Conservation (phyloP, 2,113 vertebrate genomes). For the Thermophis baileyi region DNA sequence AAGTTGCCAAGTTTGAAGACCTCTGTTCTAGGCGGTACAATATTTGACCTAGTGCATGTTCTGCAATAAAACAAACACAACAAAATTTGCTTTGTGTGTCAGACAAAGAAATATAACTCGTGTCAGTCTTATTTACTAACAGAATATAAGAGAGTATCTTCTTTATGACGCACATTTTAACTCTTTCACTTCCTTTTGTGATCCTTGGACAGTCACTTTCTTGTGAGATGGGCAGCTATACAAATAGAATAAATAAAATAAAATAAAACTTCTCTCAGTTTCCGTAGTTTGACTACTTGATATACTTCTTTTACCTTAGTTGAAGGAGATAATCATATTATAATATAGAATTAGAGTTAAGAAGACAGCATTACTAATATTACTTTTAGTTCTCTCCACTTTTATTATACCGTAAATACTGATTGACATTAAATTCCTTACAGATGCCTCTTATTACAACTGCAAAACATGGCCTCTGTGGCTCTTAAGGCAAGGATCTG, state of each 20-base stretch:
- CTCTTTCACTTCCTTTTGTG: neutral
- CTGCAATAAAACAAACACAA: neutral
- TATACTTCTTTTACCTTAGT: neutral
- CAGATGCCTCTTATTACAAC: slow-evolving; percentile 49
- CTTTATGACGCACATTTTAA: neutral
- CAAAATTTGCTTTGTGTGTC: neutral
- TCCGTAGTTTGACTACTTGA: neutral
- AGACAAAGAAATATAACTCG: neutral
- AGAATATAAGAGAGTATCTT: neutral
- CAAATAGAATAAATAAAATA: neutral
- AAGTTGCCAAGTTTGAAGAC: no score
- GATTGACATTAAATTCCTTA: slow-evolving; percentile 54
- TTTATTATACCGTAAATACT: slow-evolving; percentile 42
- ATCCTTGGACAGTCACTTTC: neutral
- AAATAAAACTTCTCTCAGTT: neutral
- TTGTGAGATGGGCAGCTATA: neutral
- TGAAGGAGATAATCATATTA: neutral
- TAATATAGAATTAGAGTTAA: neutral
- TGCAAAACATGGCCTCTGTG: slow-evolving; percentile 41
- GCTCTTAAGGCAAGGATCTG: slow-evolving; percentile 45
- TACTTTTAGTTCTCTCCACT: slow-evolving; percentile 41
- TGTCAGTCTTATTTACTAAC: neutral
- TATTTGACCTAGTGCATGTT: neutral
- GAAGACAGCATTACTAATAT: slow-evolving; percentile 47
- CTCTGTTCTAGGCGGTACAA: neutral